These are phyloP conservation scores for Hesperia comma DNA, from an alignment of 2,888 invertebrate genomes.

Conservation along the genomic window DNA sequence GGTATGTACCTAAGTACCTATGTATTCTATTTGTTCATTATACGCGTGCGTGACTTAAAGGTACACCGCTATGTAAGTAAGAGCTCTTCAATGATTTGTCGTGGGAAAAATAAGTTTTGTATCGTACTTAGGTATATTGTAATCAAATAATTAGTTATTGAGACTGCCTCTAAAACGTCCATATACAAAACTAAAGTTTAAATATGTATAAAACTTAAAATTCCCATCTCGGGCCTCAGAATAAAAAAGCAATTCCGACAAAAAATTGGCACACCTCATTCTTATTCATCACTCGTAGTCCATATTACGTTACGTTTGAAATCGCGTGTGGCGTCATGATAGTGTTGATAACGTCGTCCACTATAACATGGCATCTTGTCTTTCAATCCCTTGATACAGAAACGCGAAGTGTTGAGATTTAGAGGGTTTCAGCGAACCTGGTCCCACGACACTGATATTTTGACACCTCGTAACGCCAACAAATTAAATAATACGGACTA, in stretches of 20 bases:
- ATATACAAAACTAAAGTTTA: background rate
- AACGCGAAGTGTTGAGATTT: slow-evolving; percentile 28
- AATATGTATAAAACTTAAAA: slow-evolving; percentile 5
- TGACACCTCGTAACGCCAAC: slow-evolving; percentile 72
- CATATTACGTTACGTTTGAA: slow-evolving; percentile 75
- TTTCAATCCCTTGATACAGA: slow-evolving; percentile 19
- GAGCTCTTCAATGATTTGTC: too few relatives aligned
- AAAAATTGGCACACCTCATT: slow-evolving; percentile 72
- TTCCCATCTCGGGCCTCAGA: slow-evolving; percentile 17
- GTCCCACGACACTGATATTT: slow-evolving; percentile 62
- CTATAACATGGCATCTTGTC: slow-evolving; percentile 49
- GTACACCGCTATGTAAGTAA: too few relatives aligned
- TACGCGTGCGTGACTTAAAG: too few relatives aligned
- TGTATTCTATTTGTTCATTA: too few relatives aligned
- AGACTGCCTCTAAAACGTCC: too few relatives aligned
- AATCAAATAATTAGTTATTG: too few relatives aligned
- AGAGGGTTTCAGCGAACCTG: slow-evolving; percentile 48
- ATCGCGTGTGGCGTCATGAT: slow-evolving; percentile 72
- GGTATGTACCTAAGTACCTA: too few relatives aligned
- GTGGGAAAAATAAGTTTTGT: too few relatives aligned
- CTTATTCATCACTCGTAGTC: slow-evolving; percentile 71
- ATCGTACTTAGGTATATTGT: too few relatives aligned
- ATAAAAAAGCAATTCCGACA: slow-evolving; percentile 26
- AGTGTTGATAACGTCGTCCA: slow-evolving; percentile 63
- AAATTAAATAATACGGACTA: slow-evolving; percentile 73